These are phyloP conservation scores for Antechinus stuartii DNA, from an alignment of 2,113 vertebrate species.

Conservation along the genomic window DNA sequence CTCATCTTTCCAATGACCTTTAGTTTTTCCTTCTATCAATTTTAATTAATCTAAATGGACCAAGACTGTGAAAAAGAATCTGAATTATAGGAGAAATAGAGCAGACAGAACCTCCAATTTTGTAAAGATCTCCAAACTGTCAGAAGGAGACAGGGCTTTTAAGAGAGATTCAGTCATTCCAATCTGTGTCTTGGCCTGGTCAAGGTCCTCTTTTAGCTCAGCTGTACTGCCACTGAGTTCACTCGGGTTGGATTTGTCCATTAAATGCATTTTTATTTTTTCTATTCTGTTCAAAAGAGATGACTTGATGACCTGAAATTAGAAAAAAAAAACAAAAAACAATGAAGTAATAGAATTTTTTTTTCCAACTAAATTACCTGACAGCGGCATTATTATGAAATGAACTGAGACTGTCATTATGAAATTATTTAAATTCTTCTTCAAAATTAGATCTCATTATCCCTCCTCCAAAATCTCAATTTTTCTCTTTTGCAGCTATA, in stretches of 20 bases:
- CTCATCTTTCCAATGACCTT: not conserved
- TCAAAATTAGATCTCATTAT: constrained; percentile 1
- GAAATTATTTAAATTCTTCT: not conserved
- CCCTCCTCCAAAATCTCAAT: not conserved
- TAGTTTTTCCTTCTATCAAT: not conserved
- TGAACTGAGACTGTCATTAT: not conserved
- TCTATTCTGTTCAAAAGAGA: constrained; percentile 85
- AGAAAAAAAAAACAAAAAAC: constrained; percentile 38
- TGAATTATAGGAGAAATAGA: not conserved
- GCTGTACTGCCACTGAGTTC: constrained; percentile 68
- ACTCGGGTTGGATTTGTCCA: constrained; percentile 22
- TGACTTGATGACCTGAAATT: constrained; percentile 86
- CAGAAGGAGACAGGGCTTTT: constrained; percentile 85
- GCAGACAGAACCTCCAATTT: constrained; percentile 84
- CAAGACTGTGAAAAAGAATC: constrained; percentile 30
- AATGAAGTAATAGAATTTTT: not conserved
- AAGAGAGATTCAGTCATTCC: constrained; percentile 86
- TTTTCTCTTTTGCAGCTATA: not conserved
- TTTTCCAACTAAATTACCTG: constrained; percentile 14
- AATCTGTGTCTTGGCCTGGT: constrained; percentile 86
- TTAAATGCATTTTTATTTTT: constrained; percentile 74
- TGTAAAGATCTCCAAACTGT: constrained; percentile 87
- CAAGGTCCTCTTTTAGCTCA: constrained; percentile 82
- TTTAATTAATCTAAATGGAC: constrained; percentile 21
- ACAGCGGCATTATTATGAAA: constrained; percentile 7